phyloP scores from a whole-genome alignment of 2,797 vertebrate genomes.

The Pagetopsis macropterus region DNA sequence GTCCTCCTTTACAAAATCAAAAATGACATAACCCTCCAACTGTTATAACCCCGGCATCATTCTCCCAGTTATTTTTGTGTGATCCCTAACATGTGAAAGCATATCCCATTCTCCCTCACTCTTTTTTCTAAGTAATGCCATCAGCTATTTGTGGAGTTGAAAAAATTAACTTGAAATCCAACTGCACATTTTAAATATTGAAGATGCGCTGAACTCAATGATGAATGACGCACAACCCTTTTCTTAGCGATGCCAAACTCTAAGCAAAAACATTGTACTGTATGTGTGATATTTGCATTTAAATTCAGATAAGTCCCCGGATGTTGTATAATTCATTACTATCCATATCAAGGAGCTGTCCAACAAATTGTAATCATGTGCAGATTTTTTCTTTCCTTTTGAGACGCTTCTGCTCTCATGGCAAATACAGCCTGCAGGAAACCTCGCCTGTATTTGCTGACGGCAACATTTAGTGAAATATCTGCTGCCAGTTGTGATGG shows the following conservation, averaged over 20 bases:
- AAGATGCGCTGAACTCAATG: constrained; percentile 29
- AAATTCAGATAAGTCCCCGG: constrained; percentile 30
- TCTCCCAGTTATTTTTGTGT: neutral
- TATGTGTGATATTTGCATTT: constrained; percentile 40
- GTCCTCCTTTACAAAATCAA: neutral
- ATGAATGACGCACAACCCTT: constrained; percentile 24
- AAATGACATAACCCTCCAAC: neutral
- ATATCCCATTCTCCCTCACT: neutral
- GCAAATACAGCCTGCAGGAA: constrained; percentile 55
- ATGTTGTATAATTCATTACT: constrained; percentile 39
- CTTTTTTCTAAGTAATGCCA: neutral
- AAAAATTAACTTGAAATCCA: constrained; percentile 15
- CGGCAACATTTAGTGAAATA: constrained; percentile 77
- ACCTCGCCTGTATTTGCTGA: constrained; percentile 73
- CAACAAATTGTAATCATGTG: constrained; percentile 49
- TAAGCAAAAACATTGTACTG: constrained; percentile 28
- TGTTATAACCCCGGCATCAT: neutral
- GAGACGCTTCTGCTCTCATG: constrained; percentile 36
- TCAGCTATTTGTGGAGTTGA: constrained; percentile 5
- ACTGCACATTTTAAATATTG: constrained; percentile 20
- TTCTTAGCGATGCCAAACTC: constrained; percentile 4
- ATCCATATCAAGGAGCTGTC: constrained; percentile 35
- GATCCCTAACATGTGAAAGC: constrained; percentile 12
- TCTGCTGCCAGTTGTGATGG: constrained; percentile 65
- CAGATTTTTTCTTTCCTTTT: constrained; percentile 39